Conservation (phyloP, 2,888 invertebrate genomes). For the Drosophila emarginata region DNA sequence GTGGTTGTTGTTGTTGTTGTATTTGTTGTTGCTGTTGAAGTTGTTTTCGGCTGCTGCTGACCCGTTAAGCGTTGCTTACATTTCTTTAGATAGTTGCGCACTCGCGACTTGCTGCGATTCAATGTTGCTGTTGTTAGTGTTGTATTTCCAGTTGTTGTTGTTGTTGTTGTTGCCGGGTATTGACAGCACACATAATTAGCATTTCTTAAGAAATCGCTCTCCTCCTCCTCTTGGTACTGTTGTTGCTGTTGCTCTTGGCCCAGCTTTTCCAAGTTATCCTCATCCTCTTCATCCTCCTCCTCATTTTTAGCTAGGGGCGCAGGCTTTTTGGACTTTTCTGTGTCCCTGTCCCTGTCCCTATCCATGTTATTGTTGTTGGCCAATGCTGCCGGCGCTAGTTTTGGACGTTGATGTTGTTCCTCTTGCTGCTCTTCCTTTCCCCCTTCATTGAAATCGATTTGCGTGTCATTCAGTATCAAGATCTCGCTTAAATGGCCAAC, state of each 20-base stretch:
- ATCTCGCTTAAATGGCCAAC: conserved; percentile 71
- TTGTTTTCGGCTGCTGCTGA: conserved; percentile 62
- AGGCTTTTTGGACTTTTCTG: conserved; percentile 43
- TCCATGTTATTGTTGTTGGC: conserved; percentile 59
- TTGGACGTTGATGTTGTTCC: conserved; percentile 7
- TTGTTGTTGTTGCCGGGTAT: conserved; percentile 48
- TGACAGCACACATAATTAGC: conserved; percentile 76
- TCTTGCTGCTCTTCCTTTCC: conserved; percentile 1
- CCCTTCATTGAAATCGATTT: conserved; percentile 65
- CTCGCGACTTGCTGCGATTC: conserved; percentile 82
- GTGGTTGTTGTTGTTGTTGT: conserved; percentile 31
- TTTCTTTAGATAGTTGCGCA: conserved; percentile 81
- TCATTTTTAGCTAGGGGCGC: conserved; percentile 78
- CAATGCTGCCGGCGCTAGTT: conserved; percentile 52
- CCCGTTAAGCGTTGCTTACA: conserved; percentile 82
- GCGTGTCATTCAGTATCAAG: conserved; percentile 77
- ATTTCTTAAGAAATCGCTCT: conserved; percentile 48
- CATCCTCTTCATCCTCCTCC: conserved; percentile 54
- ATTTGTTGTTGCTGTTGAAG: conserved; percentile 30
- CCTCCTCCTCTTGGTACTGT: conserved; percentile 32
- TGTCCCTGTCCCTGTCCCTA: conserved; percentile 53
- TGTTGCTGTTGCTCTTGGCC: conserved; percentile 34
- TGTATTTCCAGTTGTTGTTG: conserved; percentile 14
- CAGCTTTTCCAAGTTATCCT: conserved; percentile 21
- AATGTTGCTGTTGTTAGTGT: conserved; percentile 34